Percentiles rank a stretch among this genome's conserved stretches.
phyloP scores from a whole-genome alignment of 2,797 vertebrate genomes.

The Cossypha niveicapilla region DNA sequence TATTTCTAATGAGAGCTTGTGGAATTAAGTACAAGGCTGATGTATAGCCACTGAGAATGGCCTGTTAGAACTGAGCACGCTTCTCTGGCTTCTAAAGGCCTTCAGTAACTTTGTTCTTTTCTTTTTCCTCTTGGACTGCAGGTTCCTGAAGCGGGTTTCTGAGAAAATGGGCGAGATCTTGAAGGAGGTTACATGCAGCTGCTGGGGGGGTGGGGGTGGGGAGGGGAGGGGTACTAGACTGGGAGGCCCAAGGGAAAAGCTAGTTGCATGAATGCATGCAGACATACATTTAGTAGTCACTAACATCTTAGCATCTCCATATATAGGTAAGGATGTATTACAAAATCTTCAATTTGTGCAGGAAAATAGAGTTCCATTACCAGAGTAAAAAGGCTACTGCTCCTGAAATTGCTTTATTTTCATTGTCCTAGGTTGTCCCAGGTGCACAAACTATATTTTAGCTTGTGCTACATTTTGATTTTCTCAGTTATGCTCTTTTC shows the following conservation, averaged over 20 bases:
- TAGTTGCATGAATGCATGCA: constrained; percentile 95
- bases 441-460: constrained; percentile 42
- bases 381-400: constrained; percentile 56
- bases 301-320: constrained; percentile 83
- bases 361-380: constrained; percentile 54
- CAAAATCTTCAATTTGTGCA: constrained; percentile 61
- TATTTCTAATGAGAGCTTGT: constrained; percentile 1
- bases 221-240: constrained; percentile 67
- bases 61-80: constrained; percentile 68
- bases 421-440: constrained; percentile 30
- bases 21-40: constrained; percentile 31
- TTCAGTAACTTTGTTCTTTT: constrained; percentile 83
- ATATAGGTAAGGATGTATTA: constrained; percentile 62
- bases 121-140: constrained; percentile 93
- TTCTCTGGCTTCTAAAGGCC: constrained; percentile 70
- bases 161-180: constrained; percentile 94
- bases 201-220: constrained; percentile 58
- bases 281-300: constrained; percentile 81
- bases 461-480: constrained; percentile 45
- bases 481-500: constrained; percentile 10
- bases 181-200: constrained; percentile 96
- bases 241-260: constrained; percentile 75
- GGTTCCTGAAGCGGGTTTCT: constrained; percentile 99
- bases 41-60: constrained; percentile 36
- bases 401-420: constrained; percentile 45